phyloP scores from a whole-genome alignment of 1,140 invertebrate genomes.

The Tribolium madens region DNA sequence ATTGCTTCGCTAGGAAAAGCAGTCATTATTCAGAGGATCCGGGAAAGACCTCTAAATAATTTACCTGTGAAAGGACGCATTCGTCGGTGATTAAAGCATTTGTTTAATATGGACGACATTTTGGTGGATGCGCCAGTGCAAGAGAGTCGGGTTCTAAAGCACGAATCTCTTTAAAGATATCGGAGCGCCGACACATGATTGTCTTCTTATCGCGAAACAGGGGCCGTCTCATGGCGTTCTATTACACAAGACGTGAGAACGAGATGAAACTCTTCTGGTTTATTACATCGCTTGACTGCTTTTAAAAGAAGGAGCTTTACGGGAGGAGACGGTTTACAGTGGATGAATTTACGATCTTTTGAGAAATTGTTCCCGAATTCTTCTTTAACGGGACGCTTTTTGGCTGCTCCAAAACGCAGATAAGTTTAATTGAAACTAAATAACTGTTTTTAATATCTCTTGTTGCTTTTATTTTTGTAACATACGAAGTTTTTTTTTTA shows the following conservation, averaged over 20 bases:
- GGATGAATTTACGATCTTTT: constrained; percentile 16
- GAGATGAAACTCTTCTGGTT: constrained; percentile 1
- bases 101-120: background rate
- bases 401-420: background rate
- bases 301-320: background rate
- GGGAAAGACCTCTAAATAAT: constrained; percentile 12
- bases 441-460: background rate
- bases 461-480: background rate
- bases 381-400: background rate
- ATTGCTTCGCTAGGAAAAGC: background rate
- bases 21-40: constrained; percentile 24
- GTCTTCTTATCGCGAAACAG: constrained; percentile 33
- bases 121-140: constrained; percentile 20
- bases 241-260: constrained; percentile 25
- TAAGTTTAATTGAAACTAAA: constrained; percentile 22
- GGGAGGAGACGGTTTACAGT: constrained; percentile 4
- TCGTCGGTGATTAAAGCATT: constrained; percentile 1
- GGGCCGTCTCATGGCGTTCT: background rate
- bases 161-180: constrained; percentile 27
- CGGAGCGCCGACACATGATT: constrained; percentile 5
- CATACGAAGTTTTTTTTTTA: background rate
- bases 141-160: constrained; percentile 6
- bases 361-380: background rate
- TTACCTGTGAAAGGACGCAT: constrained; percentile 3
- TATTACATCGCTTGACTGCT: constrained; percentile 17